Percentiles rank a stretch among this genome's conserved stretches.
Evolutionary conservation across 1,140 invertebrate genomes (phyloP).

Genomic region (Dreissena rostriformis): DNA sequence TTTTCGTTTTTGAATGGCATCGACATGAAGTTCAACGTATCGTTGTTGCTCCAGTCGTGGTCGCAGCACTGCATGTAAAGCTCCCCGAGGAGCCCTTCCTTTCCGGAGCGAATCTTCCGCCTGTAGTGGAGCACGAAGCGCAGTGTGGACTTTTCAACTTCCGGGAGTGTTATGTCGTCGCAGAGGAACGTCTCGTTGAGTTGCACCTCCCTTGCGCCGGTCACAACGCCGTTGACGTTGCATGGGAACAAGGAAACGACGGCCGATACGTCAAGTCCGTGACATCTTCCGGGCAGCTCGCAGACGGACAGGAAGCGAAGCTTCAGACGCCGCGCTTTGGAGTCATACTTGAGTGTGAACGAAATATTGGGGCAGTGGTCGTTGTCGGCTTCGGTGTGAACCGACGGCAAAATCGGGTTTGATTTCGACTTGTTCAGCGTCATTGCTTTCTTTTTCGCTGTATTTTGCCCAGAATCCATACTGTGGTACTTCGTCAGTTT

Average conservation of each 20-base stretch:
- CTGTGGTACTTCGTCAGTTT: slow-evolving; percentile 43
- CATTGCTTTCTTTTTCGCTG: not conserved
- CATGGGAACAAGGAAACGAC: slow-evolving; percentile 48
- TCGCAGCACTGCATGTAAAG: slow-evolving; percentile 49
- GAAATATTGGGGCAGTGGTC: slow-evolving; percentile 20
- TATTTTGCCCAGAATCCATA: not conserved
- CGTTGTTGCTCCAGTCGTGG: slow-evolving; percentile 31
- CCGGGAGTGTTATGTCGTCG: slow-evolving; percentile 40
- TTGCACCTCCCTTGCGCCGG: slow-evolving; percentile 13
- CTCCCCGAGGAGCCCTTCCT: slow-evolving; percentile 52
- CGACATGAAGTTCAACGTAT: not conserved
- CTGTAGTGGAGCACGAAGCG: slow-evolving; percentile 32
- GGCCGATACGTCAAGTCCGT: slow-evolving; percentile 41
- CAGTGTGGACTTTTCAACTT: slow-evolving; percentile 51
- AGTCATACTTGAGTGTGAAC: slow-evolving; percentile 43
- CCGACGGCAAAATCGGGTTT: not conserved
- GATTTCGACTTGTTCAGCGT: slow-evolving; percentile 32
- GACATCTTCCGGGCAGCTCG: slow-evolving; percentile 30
- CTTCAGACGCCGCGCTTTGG: slow-evolving; percentile 30
- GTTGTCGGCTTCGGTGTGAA: not conserved
- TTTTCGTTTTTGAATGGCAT: not conserved
- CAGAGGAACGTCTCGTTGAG: slow-evolving; percentile 47
- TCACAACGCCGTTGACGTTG: slow-evolving; percentile 36
- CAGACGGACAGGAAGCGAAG: slow-evolving; percentile 22
- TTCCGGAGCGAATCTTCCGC: slow-evolving; percentile 20